Base-by-base conservation (phyloP, 2,113 vertebrate genomes). In the Microcebus tavaratra region DNA sequence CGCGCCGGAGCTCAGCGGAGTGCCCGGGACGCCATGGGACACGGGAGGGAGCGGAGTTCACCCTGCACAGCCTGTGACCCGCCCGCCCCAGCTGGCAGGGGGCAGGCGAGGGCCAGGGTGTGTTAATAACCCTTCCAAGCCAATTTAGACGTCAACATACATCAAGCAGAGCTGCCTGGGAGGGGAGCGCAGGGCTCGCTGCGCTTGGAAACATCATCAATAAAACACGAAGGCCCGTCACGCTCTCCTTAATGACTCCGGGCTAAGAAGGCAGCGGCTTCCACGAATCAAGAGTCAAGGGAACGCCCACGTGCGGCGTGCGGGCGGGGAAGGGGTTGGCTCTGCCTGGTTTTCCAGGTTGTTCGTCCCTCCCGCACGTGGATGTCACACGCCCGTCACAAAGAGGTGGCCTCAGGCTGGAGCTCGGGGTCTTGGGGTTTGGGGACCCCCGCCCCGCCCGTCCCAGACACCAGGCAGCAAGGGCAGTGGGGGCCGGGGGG, bases 21-120 rank as follows among this genome's bases (percentile, higher is more conserved):
- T 31, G 6, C 48, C 53, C 68, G 29, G 34, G n/a, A 39, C 4
- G 7, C 31, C 29, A 9, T 29, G 15, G 80, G 0, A 36, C 20
- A 20, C n/a, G 53, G 0, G 2, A 34, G 45, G 48, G 29, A 11
- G 29, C 15, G 3, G 4, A 8, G 36, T 9, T 15, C 23, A 6
- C 11, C 6, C 5, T 5, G 31, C 4, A 48, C 25, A 53, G 25
- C 2, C 80, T 36, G 55, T 1, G 34, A 34, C 31, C 70, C 23
- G 17, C 25, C 57, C 12, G 8, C 39, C 27, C n/a, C 13, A 55
- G 55, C 18, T 55, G 55, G 55, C 55, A 57, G 55, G 55, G 55
- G 55, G 55, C 20, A 6, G 55, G 55, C 1, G 29, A 8, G 15
- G 34, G 2, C 12, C 39, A 29, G 42, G 18, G 36, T 6, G 8